Conservation (phyloP, 2,113 vertebrate genomes). For the Megatriorchis doriae region DNA sequence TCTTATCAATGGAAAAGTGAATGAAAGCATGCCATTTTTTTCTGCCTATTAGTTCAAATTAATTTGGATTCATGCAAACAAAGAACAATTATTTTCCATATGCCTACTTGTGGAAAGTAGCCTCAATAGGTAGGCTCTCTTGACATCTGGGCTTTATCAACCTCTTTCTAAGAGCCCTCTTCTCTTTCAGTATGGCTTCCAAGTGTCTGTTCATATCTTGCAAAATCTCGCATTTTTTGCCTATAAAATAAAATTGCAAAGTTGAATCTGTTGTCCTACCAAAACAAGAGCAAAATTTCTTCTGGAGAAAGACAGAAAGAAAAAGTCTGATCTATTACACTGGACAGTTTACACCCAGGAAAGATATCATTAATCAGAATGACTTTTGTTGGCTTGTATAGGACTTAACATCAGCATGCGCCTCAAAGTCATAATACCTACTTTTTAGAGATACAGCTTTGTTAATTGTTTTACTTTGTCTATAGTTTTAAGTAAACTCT, state of each 20-base stretch:
- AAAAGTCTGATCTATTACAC: neutral
- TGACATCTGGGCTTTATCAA: slow-evolving; percentile 79
- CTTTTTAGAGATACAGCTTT: neutral
- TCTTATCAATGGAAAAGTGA: neutral
- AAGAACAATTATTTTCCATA: neutral
- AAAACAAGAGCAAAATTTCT: neutral
- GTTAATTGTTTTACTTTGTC: neutral
- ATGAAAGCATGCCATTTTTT: neutral
- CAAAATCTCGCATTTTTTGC: slow-evolving; percentile 73
- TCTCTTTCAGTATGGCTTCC: slow-evolving; percentile 82
- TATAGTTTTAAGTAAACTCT: neutral
- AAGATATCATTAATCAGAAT: neutral
- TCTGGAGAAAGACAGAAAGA: neutral
- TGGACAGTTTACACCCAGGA: neutral
- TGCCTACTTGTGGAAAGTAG: slow-evolving; percentile 82
- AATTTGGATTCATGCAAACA: neutral
- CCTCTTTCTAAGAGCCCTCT: slow-evolving; percentile 79
- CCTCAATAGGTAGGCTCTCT: slow-evolving; percentile 83
- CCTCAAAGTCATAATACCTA: neutral
- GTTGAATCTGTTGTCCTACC: neutral
- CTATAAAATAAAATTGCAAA: slow-evolving; percentile 60
- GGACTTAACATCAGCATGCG: neutral
- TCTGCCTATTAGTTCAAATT: neutral
- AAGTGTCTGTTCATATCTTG: slow-evolving; percentile 85
- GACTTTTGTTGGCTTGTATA: neutral